Evolutionary conservation across 2,797 vertebrate genomes (phyloP).

Genomic region (Anas flavirostris): DNA sequence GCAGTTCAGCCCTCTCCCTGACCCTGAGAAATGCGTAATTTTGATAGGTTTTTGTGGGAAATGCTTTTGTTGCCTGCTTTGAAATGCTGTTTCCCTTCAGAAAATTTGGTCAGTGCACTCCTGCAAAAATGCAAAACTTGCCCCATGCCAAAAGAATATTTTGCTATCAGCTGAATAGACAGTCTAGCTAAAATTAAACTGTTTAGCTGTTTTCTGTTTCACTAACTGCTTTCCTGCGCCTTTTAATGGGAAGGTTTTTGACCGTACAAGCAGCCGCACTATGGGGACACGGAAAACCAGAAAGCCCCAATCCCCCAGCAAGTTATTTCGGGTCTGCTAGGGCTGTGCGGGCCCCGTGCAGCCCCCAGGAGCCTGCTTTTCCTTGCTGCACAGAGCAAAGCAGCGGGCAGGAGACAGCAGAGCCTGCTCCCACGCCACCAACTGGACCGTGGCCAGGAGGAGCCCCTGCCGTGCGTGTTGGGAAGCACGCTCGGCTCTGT

Average conservation of each 20-base stretch:
- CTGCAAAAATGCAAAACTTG: neutral
- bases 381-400: neutral
- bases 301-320: neutral
- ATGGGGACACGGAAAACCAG: neutral
- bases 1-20: neutral
- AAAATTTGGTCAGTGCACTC: neutral
- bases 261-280: neutral
- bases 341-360: accelerated
- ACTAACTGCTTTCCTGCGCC: neutral
- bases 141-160: neutral
- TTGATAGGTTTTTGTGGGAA: neutral
- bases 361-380: neutral
- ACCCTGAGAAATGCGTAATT: neutral
- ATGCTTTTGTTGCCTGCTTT: neutral
- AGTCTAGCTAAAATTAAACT: neutral
- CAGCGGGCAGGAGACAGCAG: neutral
- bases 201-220: neutral
- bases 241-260: neutral
- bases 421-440: accelerated
- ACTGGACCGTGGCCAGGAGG: neutral
- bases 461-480: neutral
- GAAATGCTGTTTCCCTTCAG: neutral
- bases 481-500: neutral
- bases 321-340: neutral
- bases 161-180: neutral